A percentile compares a stretch with the other conserved stretches of the same genome.
Conservation (phyloP, 2,797 vertebrate genomes). For the Artibeus jamaicensis region DNA sequence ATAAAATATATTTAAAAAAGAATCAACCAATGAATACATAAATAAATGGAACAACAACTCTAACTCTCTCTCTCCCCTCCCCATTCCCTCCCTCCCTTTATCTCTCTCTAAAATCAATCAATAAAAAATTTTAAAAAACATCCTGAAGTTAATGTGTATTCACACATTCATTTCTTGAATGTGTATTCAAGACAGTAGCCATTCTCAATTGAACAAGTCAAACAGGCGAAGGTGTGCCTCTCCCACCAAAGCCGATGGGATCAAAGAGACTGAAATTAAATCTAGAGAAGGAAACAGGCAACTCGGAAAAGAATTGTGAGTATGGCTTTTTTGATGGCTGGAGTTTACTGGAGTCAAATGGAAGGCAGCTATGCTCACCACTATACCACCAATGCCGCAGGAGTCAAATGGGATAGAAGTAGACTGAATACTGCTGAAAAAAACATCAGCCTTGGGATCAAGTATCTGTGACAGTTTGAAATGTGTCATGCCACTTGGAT, state of each 20-base stretch:
- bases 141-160: not conserved
- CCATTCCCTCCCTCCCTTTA: not conserved
- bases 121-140: not conserved
- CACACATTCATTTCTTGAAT: not conserved
- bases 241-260: not conserved
- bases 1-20: too few relatives aligned
- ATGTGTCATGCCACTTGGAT: not conserved
- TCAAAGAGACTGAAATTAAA: not conserved
- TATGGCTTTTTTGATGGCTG: not conserved
- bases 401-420: not conserved
- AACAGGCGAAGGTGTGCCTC: not conserved
- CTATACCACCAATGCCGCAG: too few relatives aligned
- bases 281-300: not conserved
- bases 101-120: not conserved
- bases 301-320: not conserved
- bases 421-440: not conserved
- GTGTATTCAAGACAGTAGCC: not conserved
- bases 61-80: not conserved
- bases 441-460: not conserved
- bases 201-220: not conserved
- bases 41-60: not conserved
- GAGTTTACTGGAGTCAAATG: not conserved
- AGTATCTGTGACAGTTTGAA: not conserved
- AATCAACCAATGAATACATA: not conserved
- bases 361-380: too few relatives aligned